Conservation (phyloP, 2,888 invertebrate species). For the Odontocolon sp. region DNA sequence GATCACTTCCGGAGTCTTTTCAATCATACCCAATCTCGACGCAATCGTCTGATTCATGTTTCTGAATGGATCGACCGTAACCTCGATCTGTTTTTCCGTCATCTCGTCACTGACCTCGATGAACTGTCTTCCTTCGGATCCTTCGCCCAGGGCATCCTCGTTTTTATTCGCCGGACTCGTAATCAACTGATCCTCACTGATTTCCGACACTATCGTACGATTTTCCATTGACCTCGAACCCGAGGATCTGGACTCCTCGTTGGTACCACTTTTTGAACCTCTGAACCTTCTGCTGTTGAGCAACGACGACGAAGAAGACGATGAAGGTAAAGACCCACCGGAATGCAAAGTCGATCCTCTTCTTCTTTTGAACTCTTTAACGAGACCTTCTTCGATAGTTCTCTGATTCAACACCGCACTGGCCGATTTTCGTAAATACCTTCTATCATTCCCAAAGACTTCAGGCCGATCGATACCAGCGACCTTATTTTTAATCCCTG, state of each 20-base stretch:
- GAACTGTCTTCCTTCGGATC: conserved; percentile 11
- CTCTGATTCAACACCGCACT: conserved; percentile 74
- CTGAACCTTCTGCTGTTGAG: conserved; percentile 40
- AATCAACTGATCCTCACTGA: background rate
- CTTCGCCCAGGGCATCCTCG: conserved; percentile 36
- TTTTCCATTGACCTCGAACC: conserved; percentile 52
- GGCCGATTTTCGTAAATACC: conserved; percentile 68
- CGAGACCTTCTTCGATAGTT: conserved; percentile 49
- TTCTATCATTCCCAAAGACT: conserved; percentile 60
- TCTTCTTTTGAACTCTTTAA: conserved; percentile 49
- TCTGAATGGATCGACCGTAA: background rate
- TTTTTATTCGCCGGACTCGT: background rate
- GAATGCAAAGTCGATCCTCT: conserved; percentile 25
- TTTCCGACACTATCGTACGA: conserved; percentile 17
- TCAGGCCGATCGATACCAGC: conserved; percentile 45
- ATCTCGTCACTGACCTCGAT: conserved; percentile 17
- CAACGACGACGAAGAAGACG: background rate
- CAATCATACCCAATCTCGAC: background rate
- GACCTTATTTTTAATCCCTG: conserved; percentile 33
- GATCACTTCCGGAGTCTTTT: background rate
- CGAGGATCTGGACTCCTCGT: conserved; percentile 40
- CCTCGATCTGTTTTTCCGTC: conserved; percentile 22
- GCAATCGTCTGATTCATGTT: conserved; percentile 8
- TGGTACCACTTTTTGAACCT: conserved; percentile 18
- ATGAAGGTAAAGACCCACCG: conserved; percentile 4